Base-by-base conservation (phyloP, 2,113 vertebrate species). In the Halcyon senegalensis region DNA sequence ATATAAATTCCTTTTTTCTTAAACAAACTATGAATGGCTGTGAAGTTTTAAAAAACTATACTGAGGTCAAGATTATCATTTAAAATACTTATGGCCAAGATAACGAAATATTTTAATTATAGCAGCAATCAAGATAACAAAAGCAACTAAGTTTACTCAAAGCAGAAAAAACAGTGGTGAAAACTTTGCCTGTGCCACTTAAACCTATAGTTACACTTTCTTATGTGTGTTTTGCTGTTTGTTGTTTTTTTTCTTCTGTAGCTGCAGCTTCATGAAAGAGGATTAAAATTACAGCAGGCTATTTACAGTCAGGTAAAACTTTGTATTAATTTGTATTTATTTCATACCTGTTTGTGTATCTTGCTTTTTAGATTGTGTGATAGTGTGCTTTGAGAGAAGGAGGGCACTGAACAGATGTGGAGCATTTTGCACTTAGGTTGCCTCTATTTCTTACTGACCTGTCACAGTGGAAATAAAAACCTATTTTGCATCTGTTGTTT, bases 201-300 rank as follows among this genome's bases (percentile, higher is more conserved):
- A 74, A 91, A 51, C 21, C 6, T 76, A 0, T 51, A 23, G 9
- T 96, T 85, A 60, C 0, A 23, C 27, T 60, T 82, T 9, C 17
- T 60, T 94, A 10, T 70, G 14, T 0, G 25, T 43, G 46, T 10
- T 17, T 28, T 30, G 19, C 10, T 46, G n/a, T 19, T 67, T 44
- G 21, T 46, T n/a, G 4, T 13, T 46, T 2, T 93, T 20, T 91
- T 66, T 44, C 87, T 17, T 58, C 51, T 91, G 11, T 91, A 99
- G 99, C 97, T 99, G 85, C 99, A 99, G 95, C 98, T 99, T 21
- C 99, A 99, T 16, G 99, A 99, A 95, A 98, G 99, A 97, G 99
- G 99, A 93, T 97, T 99, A 96, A 99, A 99, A 94, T 97, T 99
- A 39, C 98, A 99, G 66, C 99, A 99, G 93, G 98, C 98, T 43